Evolutionary conservation across 2,888 invertebrate genomes (phyloP).

Genomic region (Drosophila rubida): DNA sequence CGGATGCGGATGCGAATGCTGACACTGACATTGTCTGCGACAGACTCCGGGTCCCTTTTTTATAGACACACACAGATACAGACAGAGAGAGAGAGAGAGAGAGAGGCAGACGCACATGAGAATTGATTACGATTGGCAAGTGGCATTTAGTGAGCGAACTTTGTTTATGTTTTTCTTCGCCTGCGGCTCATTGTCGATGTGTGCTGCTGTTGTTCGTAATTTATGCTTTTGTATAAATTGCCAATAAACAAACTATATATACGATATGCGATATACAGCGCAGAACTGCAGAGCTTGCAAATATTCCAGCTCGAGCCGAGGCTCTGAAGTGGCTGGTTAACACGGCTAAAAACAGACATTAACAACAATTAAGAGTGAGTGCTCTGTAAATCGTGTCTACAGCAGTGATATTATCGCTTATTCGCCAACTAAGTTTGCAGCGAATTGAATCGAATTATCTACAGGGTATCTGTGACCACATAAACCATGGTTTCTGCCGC

Average conservation of each 20-base stretch:
- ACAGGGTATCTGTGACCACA: constrained; percentile 12
- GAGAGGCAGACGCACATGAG: constrained; percentile 56
- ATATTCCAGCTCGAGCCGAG: too few relatives aligned
- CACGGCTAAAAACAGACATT: constrained; percentile 70
- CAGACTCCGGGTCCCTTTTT: constrained; percentile 62
- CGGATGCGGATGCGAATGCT: constrained; percentile 48
- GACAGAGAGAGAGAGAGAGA: too few relatives aligned
- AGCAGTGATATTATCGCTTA: too few relatives aligned
- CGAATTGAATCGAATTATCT: background rate
- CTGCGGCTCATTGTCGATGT: constrained; percentile 38
- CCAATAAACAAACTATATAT: constrained; percentile 71
- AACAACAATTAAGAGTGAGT: constrained; percentile 62
- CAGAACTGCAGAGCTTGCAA: constrained; percentile 69
- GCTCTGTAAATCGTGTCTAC: background rate
- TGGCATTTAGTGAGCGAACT: constrained; percentile 78
- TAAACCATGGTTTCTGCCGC: constrained; percentile 11
- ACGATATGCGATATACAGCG: constrained; percentile 9
- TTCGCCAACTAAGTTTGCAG: too few relatives aligned
- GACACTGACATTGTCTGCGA: constrained; percentile 56
- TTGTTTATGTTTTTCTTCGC: constrained; percentile 70
- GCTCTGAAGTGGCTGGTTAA: constrained; percentile 63
- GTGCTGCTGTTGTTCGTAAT: constrained; percentile 51
- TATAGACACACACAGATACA: constrained; percentile 61
- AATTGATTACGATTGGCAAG: constrained; percentile 81
- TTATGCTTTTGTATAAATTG: constrained; percentile 78